Percentiles rank a stretch among this genome's conserved stretches.
phyloP scores from a whole-genome alignment of 2,888 invertebrate genomes.

The Chloroclystis v-ata region DNA sequence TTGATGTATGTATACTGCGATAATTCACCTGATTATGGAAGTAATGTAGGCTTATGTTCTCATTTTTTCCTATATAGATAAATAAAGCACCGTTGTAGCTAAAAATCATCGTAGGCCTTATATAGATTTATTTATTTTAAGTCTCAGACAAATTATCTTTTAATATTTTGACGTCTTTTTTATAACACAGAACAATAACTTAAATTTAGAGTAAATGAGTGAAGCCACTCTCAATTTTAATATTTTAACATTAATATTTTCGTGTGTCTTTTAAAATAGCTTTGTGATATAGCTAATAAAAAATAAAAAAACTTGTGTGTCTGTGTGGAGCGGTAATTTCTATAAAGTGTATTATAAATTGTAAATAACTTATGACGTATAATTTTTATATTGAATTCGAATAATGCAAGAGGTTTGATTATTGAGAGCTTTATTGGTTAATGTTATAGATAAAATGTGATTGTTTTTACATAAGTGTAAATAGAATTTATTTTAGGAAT shows the following conservation, averaged over 20 bases:
- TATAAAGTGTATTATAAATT: constrained; percentile 27
- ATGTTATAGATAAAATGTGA: constrained; percentile 29
- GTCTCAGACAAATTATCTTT: constrained; percentile 15
- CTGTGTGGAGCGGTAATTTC: constrained; percentile 32
- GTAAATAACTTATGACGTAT: constrained; percentile 41
- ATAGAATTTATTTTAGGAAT: constrained; percentile 40
- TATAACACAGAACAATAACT: constrained; percentile 27
- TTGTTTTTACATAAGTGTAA: constrained; percentile 33
- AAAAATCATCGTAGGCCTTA: constrained; percentile 10
- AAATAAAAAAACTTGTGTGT: constrained; percentile 32
- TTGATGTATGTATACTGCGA: constrained; percentile 1
- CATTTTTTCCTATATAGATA: constrained; percentile 1
- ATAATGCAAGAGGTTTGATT: constrained; percentile 43
- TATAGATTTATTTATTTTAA: constrained; percentile 12
- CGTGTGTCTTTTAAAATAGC: constrained; percentile 54
- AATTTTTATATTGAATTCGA: constrained; percentile 49
- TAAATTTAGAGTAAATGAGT: constrained; percentile 22
- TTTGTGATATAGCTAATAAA: constrained; percentile 64
- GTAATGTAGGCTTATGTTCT: constrained; percentile 9
- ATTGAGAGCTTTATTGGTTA: constrained; percentile 54
- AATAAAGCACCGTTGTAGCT: constrained; percentile 10
- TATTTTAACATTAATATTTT: constrained; percentile 53
- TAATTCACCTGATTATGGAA: constrained; percentile 6
- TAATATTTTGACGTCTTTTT: constrained; percentile 13
- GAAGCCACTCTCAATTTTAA: constrained; percentile 41